Evolutionary conservation across 2,888 invertebrate species (phyloP).

Genomic region (Noctua comes): DNA sequence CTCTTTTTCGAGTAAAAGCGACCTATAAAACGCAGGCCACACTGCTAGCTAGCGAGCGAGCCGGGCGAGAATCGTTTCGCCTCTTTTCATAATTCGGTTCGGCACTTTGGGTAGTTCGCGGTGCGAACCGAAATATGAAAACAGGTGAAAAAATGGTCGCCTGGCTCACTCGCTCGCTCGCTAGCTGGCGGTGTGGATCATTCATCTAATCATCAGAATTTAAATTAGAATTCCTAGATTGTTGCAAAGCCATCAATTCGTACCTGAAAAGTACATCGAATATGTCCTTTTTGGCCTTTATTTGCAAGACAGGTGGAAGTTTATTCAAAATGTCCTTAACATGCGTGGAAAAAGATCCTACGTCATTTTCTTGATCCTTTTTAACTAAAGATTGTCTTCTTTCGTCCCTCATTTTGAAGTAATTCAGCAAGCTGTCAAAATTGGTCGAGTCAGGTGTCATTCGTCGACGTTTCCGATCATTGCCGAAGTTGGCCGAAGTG

Average conservation of each 20-base stretch:
- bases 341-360: conserved; percentile 13
- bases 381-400: neutral
- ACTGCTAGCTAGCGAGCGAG: too few relatives aligned
- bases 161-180: too few relatives aligned
- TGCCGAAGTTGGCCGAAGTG: neutral
- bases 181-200: neutral
- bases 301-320: conserved; percentile 18
- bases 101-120: too few relatives aligned
- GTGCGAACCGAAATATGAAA: too few relatives aligned
- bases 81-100: too few relatives aligned
- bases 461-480: neutral
- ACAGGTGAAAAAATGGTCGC: too few relatives aligned
- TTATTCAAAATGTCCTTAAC: conserved; percentile 20
- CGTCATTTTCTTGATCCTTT: neutral
- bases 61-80: too few relatives aligned
- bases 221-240: conserved; percentile 12
- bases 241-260: conserved; percentile 10
- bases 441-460: neutral
- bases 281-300: conserved; percentile 24
- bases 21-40: neutral
- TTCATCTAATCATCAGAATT: neutral
- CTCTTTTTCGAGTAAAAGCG: neutral
- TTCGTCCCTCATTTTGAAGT: conserved; percentile 19
- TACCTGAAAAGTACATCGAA: conserved; percentile 22
- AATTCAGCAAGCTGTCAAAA: conserved; percentile 21